Percentiles rank a stretch among this genome's conserved stretches.
These are phyloP conservation scores for Tipula lateralis DNA, from an alignment of 2,888 invertebrate genomes.

Conservation along the genomic window DNA sequence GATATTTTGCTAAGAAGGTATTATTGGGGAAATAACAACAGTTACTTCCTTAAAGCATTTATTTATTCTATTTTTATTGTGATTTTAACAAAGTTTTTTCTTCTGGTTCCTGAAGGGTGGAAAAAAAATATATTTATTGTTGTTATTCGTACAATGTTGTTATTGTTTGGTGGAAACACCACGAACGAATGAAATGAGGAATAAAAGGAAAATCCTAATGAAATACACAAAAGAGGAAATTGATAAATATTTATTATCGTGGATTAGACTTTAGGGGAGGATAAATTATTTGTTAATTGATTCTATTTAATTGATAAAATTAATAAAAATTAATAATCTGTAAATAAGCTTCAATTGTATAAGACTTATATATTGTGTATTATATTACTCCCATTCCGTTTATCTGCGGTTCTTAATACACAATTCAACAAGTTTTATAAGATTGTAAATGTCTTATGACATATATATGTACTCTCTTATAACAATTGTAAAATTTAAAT, in stretches of 20 bases:
- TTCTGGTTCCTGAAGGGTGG: neutral
- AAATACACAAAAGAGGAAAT: neutral
- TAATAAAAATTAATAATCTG: conserved; percentile 20
- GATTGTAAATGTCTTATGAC: neutral
- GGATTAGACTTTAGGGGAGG: conserved; percentile 19
- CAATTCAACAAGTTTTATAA: neutral
- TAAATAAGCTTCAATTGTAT: conserved; percentile 1
- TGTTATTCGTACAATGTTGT: neutral
- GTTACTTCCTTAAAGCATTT: neutral
- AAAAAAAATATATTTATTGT: neutral
- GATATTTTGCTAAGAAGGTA: neutral
- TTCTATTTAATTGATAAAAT: conserved; percentile 19
- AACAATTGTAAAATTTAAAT: neutral
- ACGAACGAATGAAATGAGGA: neutral
- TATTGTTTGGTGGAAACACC: neutral
- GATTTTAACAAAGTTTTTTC: neutral
- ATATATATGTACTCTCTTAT: neutral
- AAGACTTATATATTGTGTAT: neutral
- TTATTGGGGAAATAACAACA: neutral
- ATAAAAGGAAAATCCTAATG: neutral
- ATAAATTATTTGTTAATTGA: conserved; percentile 9
- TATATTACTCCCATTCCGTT: neutral
- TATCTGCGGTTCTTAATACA: neutral
- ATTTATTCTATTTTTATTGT: conserved; percentile 11
- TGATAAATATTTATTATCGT: conserved; percentile 19